Percentiles rank a stretch among this genome's conserved stretches.
These are phyloP conservation scores for Nothoprocta pentlandii DNA, from an alignment of 2,113 vertebrate genomes.

Conservation along the genomic window DNA sequence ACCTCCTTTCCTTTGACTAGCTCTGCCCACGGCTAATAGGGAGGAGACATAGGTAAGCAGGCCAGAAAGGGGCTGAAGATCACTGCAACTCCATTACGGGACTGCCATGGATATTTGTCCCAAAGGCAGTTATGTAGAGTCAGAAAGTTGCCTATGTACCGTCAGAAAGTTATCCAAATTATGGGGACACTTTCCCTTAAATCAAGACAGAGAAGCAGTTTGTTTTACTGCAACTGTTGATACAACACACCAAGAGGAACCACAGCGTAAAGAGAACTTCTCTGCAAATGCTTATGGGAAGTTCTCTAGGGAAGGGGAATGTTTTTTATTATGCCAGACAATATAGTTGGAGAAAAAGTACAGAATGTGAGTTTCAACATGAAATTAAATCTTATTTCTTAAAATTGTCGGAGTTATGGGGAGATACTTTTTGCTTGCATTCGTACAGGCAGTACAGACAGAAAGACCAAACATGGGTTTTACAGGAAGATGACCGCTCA, in stretches of 20 bases:
- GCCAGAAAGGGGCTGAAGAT: not conserved
- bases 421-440: not conserved
- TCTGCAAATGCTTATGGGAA: not conserved
- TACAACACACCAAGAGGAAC: not conserved
- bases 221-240: not conserved
- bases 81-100: not conserved
- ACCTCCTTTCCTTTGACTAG: not conserved
- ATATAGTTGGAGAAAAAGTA: fast-evolving
- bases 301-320: not conserved
- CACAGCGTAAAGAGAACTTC: not conserved
- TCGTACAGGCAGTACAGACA: not conserved
- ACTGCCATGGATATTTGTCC: not conserved
- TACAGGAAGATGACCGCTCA: not conserved
- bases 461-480: not conserved
- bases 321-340: too few species aligned
- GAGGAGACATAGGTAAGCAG: not conserved
- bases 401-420: not conserved
- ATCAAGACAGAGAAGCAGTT: fast-evolving
- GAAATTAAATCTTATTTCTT: not conserved
- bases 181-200: not conserved
- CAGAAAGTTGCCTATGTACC: not conserved
- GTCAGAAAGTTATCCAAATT: not conserved
- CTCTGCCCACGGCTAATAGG: not conserved
- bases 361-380: not conserved
- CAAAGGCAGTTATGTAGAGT: not conserved